These are phyloP conservation scores for Hypsibius dujardini DNA, from an alignment of 1,140 invertebrate species.

Conservation along the genomic window DNA sequence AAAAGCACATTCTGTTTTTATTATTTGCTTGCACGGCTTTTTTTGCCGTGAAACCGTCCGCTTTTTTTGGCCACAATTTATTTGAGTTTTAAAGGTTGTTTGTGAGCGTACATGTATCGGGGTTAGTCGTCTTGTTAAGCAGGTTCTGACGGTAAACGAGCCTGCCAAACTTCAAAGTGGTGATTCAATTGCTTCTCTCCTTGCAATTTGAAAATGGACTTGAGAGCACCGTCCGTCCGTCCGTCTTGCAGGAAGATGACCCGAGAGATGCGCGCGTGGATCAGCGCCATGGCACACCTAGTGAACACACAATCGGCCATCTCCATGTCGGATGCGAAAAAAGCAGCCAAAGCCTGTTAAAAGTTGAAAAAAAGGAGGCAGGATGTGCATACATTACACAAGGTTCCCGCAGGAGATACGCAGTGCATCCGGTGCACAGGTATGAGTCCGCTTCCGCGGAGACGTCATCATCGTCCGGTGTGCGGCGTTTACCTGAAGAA, in stretches of 20 bases:
- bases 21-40: not conserved
- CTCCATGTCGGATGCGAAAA: too few relatives aligned
- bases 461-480: not conserved
- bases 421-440: not conserved
- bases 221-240: not conserved
- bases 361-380: not conserved
- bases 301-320: too few relatives aligned
- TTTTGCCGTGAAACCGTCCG: not conserved
- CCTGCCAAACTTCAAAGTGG: not conserved
- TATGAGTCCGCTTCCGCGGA: not conserved
- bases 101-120: too few relatives aligned
- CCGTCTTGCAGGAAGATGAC: not conserved
- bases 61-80: too few relatives aligned
- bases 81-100: too few relatives aligned
- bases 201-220: not conserved
- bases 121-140: too few relatives aligned
- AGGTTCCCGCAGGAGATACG: not conserved
- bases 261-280: not conserved
- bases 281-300: conserved; percentile 4
- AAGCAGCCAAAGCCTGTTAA: not conserved
- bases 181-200: not conserved
- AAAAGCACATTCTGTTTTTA: not conserved
- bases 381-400: not conserved
- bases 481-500: not conserved
- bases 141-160: not conserved